Percentiles rank a stretch among this genome's conserved stretches.
phyloP scores from a whole-genome alignment of 2,888 invertebrate genomes.

The Andrena fulva region DNA sequence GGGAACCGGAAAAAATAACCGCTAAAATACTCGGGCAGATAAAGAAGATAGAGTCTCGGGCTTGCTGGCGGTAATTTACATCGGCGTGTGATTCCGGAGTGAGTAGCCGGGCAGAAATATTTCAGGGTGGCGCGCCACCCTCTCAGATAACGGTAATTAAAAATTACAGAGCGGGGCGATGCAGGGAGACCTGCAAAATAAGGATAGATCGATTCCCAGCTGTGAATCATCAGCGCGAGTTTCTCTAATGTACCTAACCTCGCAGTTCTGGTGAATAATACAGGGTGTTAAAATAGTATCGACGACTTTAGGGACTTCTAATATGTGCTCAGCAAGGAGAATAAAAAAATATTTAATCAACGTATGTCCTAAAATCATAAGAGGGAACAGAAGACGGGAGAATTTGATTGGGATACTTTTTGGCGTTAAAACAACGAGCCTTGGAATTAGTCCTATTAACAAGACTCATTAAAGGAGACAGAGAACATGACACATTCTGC shows the following conservation, averaged over 20 bases:
- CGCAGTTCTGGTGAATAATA: neutral
- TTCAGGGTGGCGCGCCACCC: constrained; percentile 76
- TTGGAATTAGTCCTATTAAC: no score
- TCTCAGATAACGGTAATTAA: constrained; percentile 84
- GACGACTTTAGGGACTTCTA: no score
- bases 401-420: no score
- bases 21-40: constrained; percentile 83
- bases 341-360: no score
- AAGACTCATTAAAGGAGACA: no score
- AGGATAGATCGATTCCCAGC: constrained; percentile 62
- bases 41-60: constrained; percentile 84
- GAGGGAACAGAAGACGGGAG: no score
- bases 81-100: constrained; percentile 83
- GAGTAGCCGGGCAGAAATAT: constrained; percentile 81
- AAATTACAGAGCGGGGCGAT: constrained; percentile 71
- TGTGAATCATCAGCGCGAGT: constrained; percentile 43
- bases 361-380: no score
- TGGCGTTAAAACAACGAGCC: no score
- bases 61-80: constrained; percentile 83
- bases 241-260: neutral
- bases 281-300: no score
- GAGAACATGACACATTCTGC: no score
- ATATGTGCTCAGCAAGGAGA: no score
- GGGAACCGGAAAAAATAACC: constrained; percentile 81
- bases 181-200: constrained; percentile 47